Base-by-base conservation (phyloP, 2,797 vertebrate species). In the Lates japonicus region DNA sequence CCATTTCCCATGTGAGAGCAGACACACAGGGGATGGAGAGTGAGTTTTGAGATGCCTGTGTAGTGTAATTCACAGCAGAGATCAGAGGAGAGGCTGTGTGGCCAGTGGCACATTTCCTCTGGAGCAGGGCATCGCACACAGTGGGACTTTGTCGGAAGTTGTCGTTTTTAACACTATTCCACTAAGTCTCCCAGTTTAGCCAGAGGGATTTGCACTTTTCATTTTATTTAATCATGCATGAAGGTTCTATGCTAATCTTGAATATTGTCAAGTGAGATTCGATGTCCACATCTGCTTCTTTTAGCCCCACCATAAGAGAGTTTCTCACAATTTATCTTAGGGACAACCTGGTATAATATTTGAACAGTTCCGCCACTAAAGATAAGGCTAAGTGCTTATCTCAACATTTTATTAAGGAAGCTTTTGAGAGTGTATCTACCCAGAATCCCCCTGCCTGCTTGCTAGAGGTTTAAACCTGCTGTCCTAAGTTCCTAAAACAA, bases 181-280 rank as follows among this genome's bases (percentile, higher is more conserved):
- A 74, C 39, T 20, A 68, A 62, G 25, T 52, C 44, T 67, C 12
- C 33, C 42, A 79, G 55, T 52, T 52, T 60, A 70, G 62, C 70
- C 44, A 2, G 59, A 29, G 20, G 70, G 33, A 61, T 83, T 82
- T 74, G 41, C 66, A 46, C 16, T 61, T 74, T 81, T 86, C 58
- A 73, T 57, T 83, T 60, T 17, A 52, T 77, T 80, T 74, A 80
- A 75, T 75, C 67, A 42, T 37, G 3, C 42, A 65, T 84, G 37
- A 85, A 81, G 49, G 37, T 60, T 79, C 5, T 73, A 46, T 66
- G 55, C 11, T 75, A 80, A 82, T 87, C 29, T 55, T 62, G 65
- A 81, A 65, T 64, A 69, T 68, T 72, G 69, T 73, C 77, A 80
- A 72, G 35, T 75, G 65, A 48, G 48, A 74, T 67, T 80, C 75